Percentiles rank a stretch among this genome's conserved stretches.
phyloP scores from a whole-genome alignment of 1,140 invertebrate genomes.

The silkworm (Bombyx mori) region DNA sequence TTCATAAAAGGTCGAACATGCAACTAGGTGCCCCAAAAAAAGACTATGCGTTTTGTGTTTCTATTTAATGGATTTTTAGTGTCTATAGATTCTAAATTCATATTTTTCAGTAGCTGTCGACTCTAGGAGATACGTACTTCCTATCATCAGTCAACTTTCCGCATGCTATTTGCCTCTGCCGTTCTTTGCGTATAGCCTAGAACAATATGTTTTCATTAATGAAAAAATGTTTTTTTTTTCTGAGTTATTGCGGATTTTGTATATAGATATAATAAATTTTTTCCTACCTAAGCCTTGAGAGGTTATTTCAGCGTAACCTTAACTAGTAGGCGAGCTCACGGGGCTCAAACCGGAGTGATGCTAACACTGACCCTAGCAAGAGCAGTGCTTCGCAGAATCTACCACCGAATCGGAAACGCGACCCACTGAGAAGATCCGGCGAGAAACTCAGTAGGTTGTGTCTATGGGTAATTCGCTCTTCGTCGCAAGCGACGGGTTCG shows the following conservation, averaged over 20 bases:
- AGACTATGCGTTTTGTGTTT: slow-evolving; percentile 1
- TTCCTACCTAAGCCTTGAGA: too few species aligned
- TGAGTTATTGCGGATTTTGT: not conserved
- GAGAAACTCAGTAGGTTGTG: too few species aligned
- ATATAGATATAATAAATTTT: too few species aligned
- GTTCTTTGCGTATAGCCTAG: slow-evolving; percentile 71
- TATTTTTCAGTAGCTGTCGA: slow-evolving; percentile 29
- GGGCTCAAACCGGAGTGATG: too few species aligned
- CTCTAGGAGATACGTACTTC: slow-evolving; percentile 31
- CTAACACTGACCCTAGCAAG: too few species aligned
- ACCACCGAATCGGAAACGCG: too few species aligned
- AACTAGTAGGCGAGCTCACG: too few species aligned
- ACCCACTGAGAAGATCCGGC: too few species aligned
- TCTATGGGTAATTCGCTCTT: too few species aligned
- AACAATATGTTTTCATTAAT: not conserved
- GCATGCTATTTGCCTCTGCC: slow-evolving; percentile 66
- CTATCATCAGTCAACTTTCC: slow-evolving; percentile 36
- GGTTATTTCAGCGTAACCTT: too few species aligned
- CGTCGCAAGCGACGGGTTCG: too few species aligned
- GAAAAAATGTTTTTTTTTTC: not conserved
- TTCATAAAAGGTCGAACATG: slow-evolving; percentile 16
- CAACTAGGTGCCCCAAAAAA: slow-evolving; percentile 8
- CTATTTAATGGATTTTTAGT: not conserved
- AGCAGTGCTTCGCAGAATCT: too few species aligned
- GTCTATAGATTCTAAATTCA: not conserved